phyloP scores from a whole-genome alignment of 53 echinoderm and acorn worm genomes.

The Patiria pectinifera region DNA sequence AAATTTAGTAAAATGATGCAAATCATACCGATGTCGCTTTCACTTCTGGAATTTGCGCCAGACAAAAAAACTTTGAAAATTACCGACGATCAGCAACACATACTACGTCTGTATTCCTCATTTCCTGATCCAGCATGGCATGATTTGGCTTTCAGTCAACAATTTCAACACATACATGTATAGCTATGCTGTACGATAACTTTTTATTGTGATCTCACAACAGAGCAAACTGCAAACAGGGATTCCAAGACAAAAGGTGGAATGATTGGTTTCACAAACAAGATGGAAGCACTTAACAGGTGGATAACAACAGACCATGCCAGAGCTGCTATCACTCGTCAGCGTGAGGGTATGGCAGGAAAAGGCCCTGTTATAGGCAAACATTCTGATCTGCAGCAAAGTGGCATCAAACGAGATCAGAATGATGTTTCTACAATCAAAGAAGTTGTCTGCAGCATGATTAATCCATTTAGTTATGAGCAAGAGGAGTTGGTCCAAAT shows the following conservation, averaged over 20 bases:
- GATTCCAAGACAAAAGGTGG: constrained; percentile 76
- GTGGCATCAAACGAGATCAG: constrained; percentile 37
- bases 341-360: constrained; percentile 79
- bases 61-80: too few relatives aligned
- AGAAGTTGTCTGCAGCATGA: constrained; percentile 40
- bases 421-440: constrained; percentile 17
- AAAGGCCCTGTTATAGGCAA: neutral
- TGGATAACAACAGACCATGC: constrained; percentile 69
- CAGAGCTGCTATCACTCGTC: constrained; percentile 60
- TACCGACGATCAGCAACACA: too few relatives aligned
- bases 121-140: too few relatives aligned
- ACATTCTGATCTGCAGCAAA: constrained; percentile 47
- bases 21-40: too few relatives aligned
- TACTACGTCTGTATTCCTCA: too few relatives aligned
- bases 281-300: constrained; percentile 52
- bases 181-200: too few relatives aligned
- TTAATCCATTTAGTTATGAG: constrained; percentile 62
- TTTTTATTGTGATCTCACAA: constrained; percentile 13
- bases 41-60: too few relatives aligned
- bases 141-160: too few relatives aligned
- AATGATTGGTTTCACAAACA: constrained; percentile 61
- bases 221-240: constrained; percentile 60
- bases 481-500: constrained; percentile 53
- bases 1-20: too few relatives aligned
- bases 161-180: too few relatives aligned